Conservation (phyloP, 2,113 vertebrate species). For the Rhynchomys soricoides region DNA sequence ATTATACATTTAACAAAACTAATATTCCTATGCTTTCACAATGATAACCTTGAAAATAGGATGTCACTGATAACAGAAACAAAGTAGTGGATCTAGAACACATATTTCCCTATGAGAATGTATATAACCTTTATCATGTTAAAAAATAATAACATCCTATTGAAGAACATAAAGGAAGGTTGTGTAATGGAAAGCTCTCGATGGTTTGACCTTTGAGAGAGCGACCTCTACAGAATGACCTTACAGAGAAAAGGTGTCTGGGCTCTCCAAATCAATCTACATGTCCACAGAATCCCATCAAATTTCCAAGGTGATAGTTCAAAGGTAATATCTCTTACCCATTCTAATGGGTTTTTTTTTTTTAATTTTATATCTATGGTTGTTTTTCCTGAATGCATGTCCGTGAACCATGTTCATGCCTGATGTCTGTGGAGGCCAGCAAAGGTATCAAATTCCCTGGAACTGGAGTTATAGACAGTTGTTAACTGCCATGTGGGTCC, state of each 20-base stretch:
- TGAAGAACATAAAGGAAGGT: slow-evolving; percentile 5
- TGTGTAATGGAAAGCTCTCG: neutral
- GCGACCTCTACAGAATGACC: neutral
- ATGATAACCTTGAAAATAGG: slow-evolving; percentile 25
- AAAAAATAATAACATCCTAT: neutral
- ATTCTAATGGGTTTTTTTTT: neutral
- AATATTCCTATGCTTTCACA: neutral
- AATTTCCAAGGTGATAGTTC: neutral
- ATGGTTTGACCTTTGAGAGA: neutral
- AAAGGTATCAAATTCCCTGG: neutral
- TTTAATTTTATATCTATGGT: neutral
- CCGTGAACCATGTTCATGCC: neutral
- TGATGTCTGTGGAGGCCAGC: neutral
- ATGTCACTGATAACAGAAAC: neutral
- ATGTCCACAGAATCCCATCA: neutral
- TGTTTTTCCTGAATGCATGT: neutral
- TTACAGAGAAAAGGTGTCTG: neutral
- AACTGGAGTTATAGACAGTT: neutral
- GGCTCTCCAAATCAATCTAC: neutral
- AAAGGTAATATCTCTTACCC: neutral
- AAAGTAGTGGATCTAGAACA: neutral
- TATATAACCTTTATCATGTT: neutral
- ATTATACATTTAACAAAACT: neutral
- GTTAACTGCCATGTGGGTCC: neutral
- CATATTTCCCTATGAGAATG: neutral